Base-by-base conservation (phyloP, 2,113 vertebrate species). In the Nesoenas mayeri region DNA sequence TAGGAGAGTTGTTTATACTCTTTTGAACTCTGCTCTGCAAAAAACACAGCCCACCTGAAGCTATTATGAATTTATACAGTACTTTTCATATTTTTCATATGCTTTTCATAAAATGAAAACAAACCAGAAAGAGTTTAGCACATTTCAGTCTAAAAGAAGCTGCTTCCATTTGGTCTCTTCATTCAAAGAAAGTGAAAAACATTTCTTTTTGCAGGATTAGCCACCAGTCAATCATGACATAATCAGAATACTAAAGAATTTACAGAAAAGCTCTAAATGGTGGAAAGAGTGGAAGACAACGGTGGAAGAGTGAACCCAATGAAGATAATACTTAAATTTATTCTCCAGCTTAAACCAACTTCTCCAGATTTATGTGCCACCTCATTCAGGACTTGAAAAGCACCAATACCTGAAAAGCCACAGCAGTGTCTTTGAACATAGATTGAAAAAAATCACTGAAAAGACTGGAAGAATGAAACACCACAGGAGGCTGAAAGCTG, bases 81-180 rank as follows among this genome's bases (percentile, higher is more conserved):
- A 58, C 34, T 89, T 90, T 77, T 64, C 61, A 85, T 25, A 65
- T 53, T 28, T 95, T 87, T 88, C 34, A 85, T 31, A 79, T 65
- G 69, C 16, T 61, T 85, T 82, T 50, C 58, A 93, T 88, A 83
- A 89, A 88, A 79, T 22, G 5, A 91, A 95, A 95, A 47, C 47
- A 89, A 94, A 72, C 3, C 56, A 85, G 62, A 95, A 47, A 72
- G 7, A 72, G 61, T 77, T 93, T 77, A 61, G 64, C 54, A 88
- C 51, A 47, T 62, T 83, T 90, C 47, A 70, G 10, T 51, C 42
- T 73, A 91, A 83, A 89, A 79, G 9, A 85, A 82, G 85, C 36
- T 73, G 54, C 12, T 31, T 94, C 40, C 8, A 54, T 80, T 80
- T 70, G 75, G 42, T 20, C 22, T 83, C 54, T 54, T 91, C 28